Base-by-base conservation (phyloP, 2,888 invertebrate genomes). In the Poecilus cupreus region DNA sequence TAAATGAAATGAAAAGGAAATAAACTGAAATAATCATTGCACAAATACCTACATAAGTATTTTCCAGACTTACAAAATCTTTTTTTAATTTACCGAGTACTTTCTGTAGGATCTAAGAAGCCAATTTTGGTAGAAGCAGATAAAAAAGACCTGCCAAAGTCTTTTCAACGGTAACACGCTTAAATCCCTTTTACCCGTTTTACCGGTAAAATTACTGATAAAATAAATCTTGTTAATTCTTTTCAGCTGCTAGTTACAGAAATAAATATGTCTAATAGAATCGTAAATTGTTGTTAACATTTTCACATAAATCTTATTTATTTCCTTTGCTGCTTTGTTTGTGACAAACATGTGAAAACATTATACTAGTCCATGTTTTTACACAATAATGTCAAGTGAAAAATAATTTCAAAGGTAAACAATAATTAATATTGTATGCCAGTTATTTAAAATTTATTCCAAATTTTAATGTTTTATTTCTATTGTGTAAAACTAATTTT, bases 341-440 rank as follows among this genome's bases (percentile, higher is more conserved):
- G 8, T 18, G 16, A 8, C 13, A 60, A 68, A 68, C 64, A 68
- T 68, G 64, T 37, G 39, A 37, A 68, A 32, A 68, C 37, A 32
- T 68, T 37, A 68, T 68, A 16, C 2, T 68, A 11, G 64, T 37
- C 64, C 64, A 68, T 68, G 64, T 68, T 54, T 54, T 54, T 20
- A 11, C 22, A 20, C 16, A 10, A 54, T 22, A 20, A 20, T 46
- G 20, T 54, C 11, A 6, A 54, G 8, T 20, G 20, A 54, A 51
- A 51, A 51, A 10, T 20, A 51, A 54, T 18, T 22, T 11, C 16
- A 54, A 20, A 18, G 6, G 20, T 54, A 54, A 54, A 22, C 11
- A 18, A 1, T 20, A 10, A 54, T 20, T 54, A 20, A 10, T 6
- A 46, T 46, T 46, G 46, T 46, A 20, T 6, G 6, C n/a, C n/a